Evolutionary conservation across 2,113 vertebrate species (phyloP), one percentile per base, ranked within the genome.

Genomic region (Aldabrachelys gigantea): DNA sequence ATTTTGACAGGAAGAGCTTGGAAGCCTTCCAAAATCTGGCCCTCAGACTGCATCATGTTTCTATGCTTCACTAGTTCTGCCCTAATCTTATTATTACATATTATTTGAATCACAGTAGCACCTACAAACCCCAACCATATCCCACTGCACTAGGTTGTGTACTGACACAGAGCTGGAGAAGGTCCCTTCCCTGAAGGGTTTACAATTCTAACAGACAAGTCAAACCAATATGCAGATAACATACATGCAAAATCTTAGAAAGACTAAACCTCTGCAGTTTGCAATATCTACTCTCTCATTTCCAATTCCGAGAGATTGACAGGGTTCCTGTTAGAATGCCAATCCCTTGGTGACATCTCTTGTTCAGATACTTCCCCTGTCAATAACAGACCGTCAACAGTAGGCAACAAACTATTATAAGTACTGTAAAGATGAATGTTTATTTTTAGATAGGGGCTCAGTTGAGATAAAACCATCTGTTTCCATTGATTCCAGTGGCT

Each of bases 401-500:
- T 0, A 53, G 53, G 38, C 80, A 27, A 0, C 16, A 17, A 89
- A 88, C 25, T 78, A 78, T 47, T 76, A 14, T 44, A 49, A 9
- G 49, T 3, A 25, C 0, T 1, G 3, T 24, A 80, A 52, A 86
- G 82, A 80, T 2, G 41, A 84, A 2, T 27, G 0, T 0, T 25
- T 14, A 5, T 0, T 1, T 49, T 59, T 3, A 82, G 52, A 2
- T 27, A 35, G 0, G 35, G 5, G 2, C 90, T 13, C 31, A 6
- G 3, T 5, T 5, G 29, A 47, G 75, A 47, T 82, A 0, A 69
- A n/a, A 13, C 24, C 4, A 80, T 54, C 49, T 29, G 47, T 14
- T 19, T 8, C 72, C 29, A 2, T 0, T 10, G 8, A 5, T 56
- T 52, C 14, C 49, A 10, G 35, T 17, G 3, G 38, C 4, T 56